Conservation (phyloP, 2,888 invertebrate genomes). For the Tetramorium bicarinatum region DNA sequence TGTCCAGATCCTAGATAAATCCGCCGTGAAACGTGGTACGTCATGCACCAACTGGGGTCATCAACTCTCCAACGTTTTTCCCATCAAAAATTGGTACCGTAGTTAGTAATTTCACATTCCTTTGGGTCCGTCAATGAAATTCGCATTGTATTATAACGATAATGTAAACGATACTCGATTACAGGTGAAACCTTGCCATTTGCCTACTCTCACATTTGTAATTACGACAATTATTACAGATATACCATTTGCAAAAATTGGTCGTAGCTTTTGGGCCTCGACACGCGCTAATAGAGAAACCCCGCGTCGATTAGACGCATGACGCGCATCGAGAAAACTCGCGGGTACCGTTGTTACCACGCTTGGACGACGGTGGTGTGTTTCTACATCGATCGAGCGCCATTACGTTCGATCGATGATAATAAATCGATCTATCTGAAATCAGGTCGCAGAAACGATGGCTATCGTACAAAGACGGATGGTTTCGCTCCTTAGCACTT, state of each 20-base stretch:
- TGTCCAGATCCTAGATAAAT: slow-evolving; percentile 82
- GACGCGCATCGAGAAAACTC: slow-evolving; percentile 41
- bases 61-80: slow-evolving; percentile 19
- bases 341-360: slow-evolving; percentile 33
- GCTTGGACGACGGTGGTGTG: slow-evolving; percentile 44
- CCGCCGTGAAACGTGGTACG: slow-evolving; percentile 70
- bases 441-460: slow-evolving; percentile 53
- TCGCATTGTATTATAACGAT: slow-evolving; percentile 3
- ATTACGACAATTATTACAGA: not conserved
- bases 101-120: not conserved
- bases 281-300: not conserved
- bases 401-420: slow-evolving; percentile 57
- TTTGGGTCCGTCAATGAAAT: not conserved
- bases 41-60: slow-evolving; percentile 55
- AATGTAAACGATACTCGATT: slow-evolving; percentile 5
- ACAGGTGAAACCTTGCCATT: not conserved
- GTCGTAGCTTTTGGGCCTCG: not conserved
- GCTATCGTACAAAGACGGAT: slow-evolving; percentile 54
- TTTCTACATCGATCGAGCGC: slow-evolving; percentile 46
- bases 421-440: slow-evolving; percentile 57
- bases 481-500: slow-evolving; percentile 45
- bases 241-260: not conserved
- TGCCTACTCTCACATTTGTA: not conserved
- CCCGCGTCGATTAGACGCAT: slow-evolving; percentile 9
- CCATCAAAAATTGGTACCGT: not conserved